phyloP scores from a whole-genome alignment of 2,888 invertebrate species.

The Drosophila percnosoma region DNA sequence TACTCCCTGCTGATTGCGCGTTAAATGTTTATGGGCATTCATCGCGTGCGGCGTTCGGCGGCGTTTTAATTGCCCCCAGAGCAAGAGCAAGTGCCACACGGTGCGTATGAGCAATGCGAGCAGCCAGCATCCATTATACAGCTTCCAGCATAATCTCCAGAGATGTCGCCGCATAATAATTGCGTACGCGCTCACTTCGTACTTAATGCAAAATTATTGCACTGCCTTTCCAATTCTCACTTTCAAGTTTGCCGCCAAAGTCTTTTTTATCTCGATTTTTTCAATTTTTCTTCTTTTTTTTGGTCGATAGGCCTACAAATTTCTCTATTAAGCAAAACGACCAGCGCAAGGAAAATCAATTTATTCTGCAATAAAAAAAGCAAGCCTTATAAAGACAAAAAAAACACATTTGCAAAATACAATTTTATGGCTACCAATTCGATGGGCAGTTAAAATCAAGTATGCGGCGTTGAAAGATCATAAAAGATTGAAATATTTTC shows the following conservation, averaged over 20 bases:
- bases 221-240: constrained; percentile 77
- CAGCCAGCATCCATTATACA: constrained; percentile 33
- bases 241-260: constrained; percentile 63
- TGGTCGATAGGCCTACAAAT: constrained; percentile 63
- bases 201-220: constrained; percentile 80
- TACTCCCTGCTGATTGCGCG: constrained; percentile 73
- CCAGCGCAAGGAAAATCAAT: constrained; percentile 35
- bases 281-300: constrained; percentile 23
- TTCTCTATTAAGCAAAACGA: constrained; percentile 33
- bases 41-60: constrained; percentile 74
- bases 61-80: constrained; percentile 73
- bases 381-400: constrained; percentile 3
- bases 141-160: constrained; percentile 68
- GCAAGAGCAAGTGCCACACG: constrained; percentile 56
- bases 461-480: constrained; percentile 61
- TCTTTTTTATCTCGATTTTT: constrained; percentile 20
- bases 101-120: constrained; percentile 74
- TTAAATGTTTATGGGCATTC: constrained; percentile 80
- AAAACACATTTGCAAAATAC: constrained; percentile 44
- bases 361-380: constrained; percentile 25
- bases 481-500: constrained; percentile 70
- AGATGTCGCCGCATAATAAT: constrained; percentile 76
- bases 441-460: constrained; percentile 53
- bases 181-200: constrained; percentile 63
- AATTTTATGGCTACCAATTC: constrained; percentile 50